phyloP scores from a whole-genome alignment of 2,113 vertebrate genomes.

The Nothoprocta perdicaria region DNA sequence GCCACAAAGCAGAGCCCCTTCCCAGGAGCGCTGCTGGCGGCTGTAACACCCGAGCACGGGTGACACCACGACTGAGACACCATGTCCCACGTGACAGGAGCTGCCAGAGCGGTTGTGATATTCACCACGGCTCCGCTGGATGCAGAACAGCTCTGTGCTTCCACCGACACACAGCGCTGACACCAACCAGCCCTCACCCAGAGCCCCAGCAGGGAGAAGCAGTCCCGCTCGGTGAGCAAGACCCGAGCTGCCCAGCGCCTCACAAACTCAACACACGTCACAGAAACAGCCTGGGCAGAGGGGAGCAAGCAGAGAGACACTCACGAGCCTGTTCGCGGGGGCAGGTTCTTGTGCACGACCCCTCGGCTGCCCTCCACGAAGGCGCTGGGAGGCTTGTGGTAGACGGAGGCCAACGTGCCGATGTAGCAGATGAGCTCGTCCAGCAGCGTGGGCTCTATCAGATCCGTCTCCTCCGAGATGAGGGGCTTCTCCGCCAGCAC shows the following conservation, averaged over 20 bases:
- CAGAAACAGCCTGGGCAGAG: neutral
- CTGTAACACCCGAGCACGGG: neutral
- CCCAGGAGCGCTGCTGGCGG: no score
- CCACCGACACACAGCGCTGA: no score
- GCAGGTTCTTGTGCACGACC: slow-evolving; percentile 91
- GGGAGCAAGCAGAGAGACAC: slow-evolving; percentile 39
- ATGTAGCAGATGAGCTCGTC: slow-evolving; percentile 99
- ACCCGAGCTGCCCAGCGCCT: neutral
- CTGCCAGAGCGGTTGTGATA: no score
- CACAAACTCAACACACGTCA: no score
- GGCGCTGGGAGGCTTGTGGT: slow-evolving; percentile 97
- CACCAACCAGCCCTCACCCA: no score
- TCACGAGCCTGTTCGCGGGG: slow-evolving; percentile 91
- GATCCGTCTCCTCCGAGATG: slow-evolving; percentile 97
- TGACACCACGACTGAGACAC: neutral
- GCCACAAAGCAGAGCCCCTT: neutral
- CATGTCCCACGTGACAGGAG: neutral
- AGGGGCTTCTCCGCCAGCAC: slow-evolving; percentile 97
- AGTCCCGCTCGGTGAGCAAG: neutral
- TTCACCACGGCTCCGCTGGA: no score
- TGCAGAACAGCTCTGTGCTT: no score
- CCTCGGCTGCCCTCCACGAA: slow-evolving; percentile 97
- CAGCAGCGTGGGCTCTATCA: slow-evolving; percentile 95
- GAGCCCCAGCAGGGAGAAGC: no score
- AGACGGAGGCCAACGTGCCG: slow-evolving; percentile 94